These are phyloP conservation scores for Tolypeutes matacus DNA, from an alignment of 2,797 vertebrate species.

Conservation along the genomic window DNA sequence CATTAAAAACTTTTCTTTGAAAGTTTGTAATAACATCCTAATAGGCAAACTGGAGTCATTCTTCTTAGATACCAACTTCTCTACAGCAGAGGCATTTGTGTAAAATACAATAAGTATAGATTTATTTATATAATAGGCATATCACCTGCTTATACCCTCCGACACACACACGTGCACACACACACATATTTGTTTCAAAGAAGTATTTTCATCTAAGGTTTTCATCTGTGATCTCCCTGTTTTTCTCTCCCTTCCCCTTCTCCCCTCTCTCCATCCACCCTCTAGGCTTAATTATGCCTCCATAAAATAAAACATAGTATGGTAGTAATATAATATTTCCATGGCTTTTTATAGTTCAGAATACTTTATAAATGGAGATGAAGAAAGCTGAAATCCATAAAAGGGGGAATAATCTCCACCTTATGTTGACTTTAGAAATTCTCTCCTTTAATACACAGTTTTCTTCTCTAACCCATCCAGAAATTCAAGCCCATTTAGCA, in stretches of 20 bases:
- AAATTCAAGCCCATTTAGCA: slow-evolving; percentile 31
- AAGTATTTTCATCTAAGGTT: background rate
- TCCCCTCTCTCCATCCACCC: too few relatives aligned
- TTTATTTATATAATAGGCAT: background rate
- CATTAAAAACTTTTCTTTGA: slow-evolving; percentile 43
- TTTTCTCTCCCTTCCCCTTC: too few relatives aligned
- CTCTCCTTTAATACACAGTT: background rate
- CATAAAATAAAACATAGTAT: background rate
- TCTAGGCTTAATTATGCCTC: background rate
- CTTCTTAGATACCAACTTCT: background rate
- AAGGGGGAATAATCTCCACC: background rate
- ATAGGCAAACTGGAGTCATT: background rate
- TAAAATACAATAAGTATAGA: background rate
- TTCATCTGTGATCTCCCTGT: background rate
- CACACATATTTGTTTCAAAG: background rate
- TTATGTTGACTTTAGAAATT: slow-evolving; percentile 10
- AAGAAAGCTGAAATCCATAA: slow-evolving; percentile 13
- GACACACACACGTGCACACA: background rate
- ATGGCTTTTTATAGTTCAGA: background rate
- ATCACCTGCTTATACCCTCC: background rate
- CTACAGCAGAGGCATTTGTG: background rate
- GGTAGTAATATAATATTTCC: background rate
- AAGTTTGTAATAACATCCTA: slow-evolving; percentile 11
- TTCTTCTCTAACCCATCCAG: background rate
- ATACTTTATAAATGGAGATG: background rate